Percentiles rank a stretch among this genome's conserved stretches.
These are phyloP conservation scores for Nineta flava DNA, from an alignment of 2,888 invertebrate genomes.

Conservation along the genomic window DNA sequence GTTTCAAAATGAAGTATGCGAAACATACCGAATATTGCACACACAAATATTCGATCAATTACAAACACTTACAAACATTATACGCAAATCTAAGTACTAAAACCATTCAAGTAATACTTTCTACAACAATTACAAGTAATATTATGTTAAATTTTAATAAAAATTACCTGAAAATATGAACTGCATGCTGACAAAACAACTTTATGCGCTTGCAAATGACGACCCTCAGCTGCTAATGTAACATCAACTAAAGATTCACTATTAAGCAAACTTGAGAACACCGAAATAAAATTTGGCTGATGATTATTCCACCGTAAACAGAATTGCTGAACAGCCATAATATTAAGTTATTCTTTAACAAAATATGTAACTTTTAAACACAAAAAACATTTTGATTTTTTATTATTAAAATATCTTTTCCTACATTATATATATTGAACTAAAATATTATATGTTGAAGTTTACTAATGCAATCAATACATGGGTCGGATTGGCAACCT, in stretches of 20 bases:
- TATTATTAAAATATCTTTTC: not conserved
- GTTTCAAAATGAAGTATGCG: too few relatives aligned
- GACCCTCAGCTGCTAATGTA: constrained; percentile 79
- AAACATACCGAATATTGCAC: too few relatives aligned
- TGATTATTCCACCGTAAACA: constrained; percentile 76
- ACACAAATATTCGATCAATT: too few relatives aligned
- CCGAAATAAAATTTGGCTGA: constrained; percentile 82
- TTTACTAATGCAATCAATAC: constrained; percentile 4
- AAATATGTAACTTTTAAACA: not conserved
- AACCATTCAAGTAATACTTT: too few relatives aligned
- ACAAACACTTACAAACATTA: too few relatives aligned
- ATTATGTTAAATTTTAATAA: too few relatives aligned
- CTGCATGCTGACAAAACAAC: constrained; percentile 82
- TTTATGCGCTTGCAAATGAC: constrained; percentile 76
- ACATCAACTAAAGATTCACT: constrained; percentile 79
- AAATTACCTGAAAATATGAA: constrained; percentile 71
- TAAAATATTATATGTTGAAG: not conserved
- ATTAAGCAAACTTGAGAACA: constrained; percentile 68
- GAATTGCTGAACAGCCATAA: constrained; percentile 29
- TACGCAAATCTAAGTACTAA: too few relatives aligned
- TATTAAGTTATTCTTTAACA: not conserved
- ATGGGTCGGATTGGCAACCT: constrained; percentile 5
- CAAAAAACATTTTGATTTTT: not conserved
- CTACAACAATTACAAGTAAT: too few relatives aligned
- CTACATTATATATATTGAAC: not conserved